Percentiles rank a stretch among this genome's conserved stretches.
These are phyloP conservation scores for Cnemophilus loriae DNA, from an alignment of 2,113 vertebrate genomes.

Conservation along the genomic window DNA sequence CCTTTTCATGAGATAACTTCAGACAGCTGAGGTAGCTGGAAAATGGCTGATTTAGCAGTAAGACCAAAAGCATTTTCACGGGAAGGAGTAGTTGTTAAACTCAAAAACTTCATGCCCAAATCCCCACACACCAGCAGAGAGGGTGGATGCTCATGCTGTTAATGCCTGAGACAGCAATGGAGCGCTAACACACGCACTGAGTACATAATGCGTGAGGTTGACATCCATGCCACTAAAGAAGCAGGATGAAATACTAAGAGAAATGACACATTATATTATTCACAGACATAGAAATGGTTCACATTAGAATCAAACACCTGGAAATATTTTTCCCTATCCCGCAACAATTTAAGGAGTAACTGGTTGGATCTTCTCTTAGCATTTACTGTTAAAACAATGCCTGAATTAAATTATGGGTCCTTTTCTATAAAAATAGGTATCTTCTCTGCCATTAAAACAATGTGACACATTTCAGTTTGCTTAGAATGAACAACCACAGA, in stretches of 20 bases:
- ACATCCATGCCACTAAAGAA: background rate
- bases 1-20: background rate
- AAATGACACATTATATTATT: background rate
- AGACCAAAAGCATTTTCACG: background rate
- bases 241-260: background rate
- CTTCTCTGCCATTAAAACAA: background rate
- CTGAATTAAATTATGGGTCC: background rate
- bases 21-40: background rate
- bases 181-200: too few relatives aligned
- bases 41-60: background rate
- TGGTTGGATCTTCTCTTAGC: background rate
- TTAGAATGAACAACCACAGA: background rate
- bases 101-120: background rate
- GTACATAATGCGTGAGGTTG: background rate
- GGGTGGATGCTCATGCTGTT: background rate
- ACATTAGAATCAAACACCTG: background rate
- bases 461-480: background rate
- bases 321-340: background rate
- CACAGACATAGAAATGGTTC: background rate
- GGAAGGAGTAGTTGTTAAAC: background rate
- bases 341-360: background rate
- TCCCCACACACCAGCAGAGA: background rate
- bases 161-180: accelerated
- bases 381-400: background rate
- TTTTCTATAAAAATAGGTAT: background rate